Evolutionary conservation across 2,113 vertebrate genomes (phyloP), one percentile per base, ranked within the genome.

Genomic region (Labrus mixtus): DNA sequence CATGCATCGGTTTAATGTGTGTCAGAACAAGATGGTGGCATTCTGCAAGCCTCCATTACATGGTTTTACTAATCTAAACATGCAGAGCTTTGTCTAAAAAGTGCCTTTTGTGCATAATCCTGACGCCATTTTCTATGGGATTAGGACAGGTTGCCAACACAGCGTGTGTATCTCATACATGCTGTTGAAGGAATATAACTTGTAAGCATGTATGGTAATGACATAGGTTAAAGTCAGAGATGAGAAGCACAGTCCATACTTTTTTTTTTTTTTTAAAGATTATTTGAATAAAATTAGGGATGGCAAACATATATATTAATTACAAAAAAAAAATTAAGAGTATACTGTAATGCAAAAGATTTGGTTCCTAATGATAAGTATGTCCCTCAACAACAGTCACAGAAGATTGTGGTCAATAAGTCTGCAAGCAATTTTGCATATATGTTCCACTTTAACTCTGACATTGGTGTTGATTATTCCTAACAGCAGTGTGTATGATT

Each of bases 81-180:
- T 81, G 87, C 79, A 89, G 86, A 89, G 86, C 77, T 79, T 51
- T 78, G 77, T 84, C 48, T 79, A 74, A 86, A 85, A 84, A 75
- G 60, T 11, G 15, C 54, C 73, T 76, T 87, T 85, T 88, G 70
- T 78, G 51, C 54, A 60, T 87, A 80, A 85, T 89, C 81, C 79
- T 19, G 45, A 68, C 59, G 72, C 66, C 67, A 8, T 73, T 11
- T 78, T 82, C 54, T 54, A 79, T 61, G 48, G 77, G 60, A 84
- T 81, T 82, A 78, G 33, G 46, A 69, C 50, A 60, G 29, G 23
- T 63, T 83, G 70, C 58, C 76, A 77, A 68, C 74, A 23, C 58
- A 46, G 45, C 63, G 62, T 66, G 66, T 57, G 68, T 20, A 45
- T 45, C 45, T 23, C 43, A 25, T 17, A n/a, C 10, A 20, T 6